Evolutionary conservation across 1,140 invertebrate species (phyloP).

Genomic region (Plectrocnemia conspersa): DNA sequence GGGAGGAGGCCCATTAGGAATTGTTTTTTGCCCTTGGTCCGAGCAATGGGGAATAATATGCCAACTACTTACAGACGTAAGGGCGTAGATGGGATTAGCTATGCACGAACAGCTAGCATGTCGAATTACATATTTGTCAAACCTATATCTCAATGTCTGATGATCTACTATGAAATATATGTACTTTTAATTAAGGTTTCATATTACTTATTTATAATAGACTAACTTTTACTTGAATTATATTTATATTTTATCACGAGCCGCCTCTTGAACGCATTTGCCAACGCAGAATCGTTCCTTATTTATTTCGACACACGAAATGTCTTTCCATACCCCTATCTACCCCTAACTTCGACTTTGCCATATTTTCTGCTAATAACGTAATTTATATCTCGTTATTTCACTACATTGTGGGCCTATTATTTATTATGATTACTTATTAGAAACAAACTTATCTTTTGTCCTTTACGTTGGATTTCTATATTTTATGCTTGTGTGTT

Average conservation of each 20-base stretch:
- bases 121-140: too few species aligned
- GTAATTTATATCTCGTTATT: slow-evolving; percentile 35
- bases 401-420: slow-evolving; percentile 33
- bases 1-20: slow-evolving; percentile 23
- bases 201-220: too few species aligned
- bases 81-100: not conserved
- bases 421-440: slow-evolving; percentile 35
- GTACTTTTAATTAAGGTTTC: too few species aligned
- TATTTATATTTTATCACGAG: slow-evolving; percentile 3
- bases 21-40: slow-evolving; percentile 28
- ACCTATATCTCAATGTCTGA: too few species aligned
- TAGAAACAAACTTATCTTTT: slow-evolving; percentile 28
- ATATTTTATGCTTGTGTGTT: too few species aligned
- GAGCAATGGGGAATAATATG: slow-evolving; percentile 21
- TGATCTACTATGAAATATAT: too few species aligned
- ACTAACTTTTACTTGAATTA: too few species aligned
- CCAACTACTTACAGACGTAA: slow-evolving; percentile 14
- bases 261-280: slow-evolving; percentile 7
- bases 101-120: too few species aligned
- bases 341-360: slow-evolving; percentile 15
- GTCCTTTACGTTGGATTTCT: too few species aligned
- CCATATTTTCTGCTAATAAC: slow-evolving; percentile 35
- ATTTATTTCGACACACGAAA: slow-evolving; percentile 21
- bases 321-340: slow-evolving; percentile 12
- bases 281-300: slow-evolving; percentile 18